Percentiles rank a stretch among this genome's conserved stretches.
phyloP scores from a whole-genome alignment of 2,888 invertebrate species.

The Diarsia brunnea region DNA sequence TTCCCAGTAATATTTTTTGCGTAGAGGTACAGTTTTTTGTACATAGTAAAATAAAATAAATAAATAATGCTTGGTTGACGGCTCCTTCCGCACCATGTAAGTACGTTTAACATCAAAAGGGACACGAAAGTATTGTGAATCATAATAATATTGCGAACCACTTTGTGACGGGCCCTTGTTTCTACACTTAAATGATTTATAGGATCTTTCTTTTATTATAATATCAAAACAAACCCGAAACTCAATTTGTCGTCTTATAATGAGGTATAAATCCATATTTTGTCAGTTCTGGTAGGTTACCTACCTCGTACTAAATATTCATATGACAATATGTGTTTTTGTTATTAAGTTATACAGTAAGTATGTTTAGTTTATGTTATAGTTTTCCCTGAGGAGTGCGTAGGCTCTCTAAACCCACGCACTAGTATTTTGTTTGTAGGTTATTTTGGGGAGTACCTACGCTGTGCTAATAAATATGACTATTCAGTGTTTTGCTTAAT shows the following conservation, averaged over 20 bases:
- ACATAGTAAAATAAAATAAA: no score
- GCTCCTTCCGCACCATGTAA: background rate
- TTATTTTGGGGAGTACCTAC: slow-evolving; percentile 12
- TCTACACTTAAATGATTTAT: slow-evolving; percentile 6
- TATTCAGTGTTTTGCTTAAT: no score
- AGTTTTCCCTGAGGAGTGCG: slow-evolving; percentile 1
- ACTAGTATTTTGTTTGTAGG: background rate
- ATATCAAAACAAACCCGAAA: slow-evolving; percentile 2
- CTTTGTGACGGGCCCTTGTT: background rate
- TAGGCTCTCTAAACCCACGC: background rate
- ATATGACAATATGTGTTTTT: slow-evolving; percentile 31
- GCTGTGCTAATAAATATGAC: background rate
- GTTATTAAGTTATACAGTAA: slow-evolving; percentile 15
- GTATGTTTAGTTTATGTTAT: slow-evolving; percentile 24
- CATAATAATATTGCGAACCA: background rate
- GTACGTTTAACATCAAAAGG: background rate
- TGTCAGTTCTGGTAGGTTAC: slow-evolving; percentile 1
- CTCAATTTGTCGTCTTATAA: no score
- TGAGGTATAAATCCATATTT: slow-evolving; percentile 18
- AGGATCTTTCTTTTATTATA: background rate
- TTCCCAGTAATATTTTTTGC: no score
- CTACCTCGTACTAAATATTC: slow-evolving; percentile 40
- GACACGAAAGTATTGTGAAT: background rate
- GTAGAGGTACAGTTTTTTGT: no score
- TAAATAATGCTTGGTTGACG: no score